These are phyloP conservation scores for Drosophila orosa DNA, from an alignment of 1,140 invertebrate genomes.

Conservation along the genomic window DNA sequence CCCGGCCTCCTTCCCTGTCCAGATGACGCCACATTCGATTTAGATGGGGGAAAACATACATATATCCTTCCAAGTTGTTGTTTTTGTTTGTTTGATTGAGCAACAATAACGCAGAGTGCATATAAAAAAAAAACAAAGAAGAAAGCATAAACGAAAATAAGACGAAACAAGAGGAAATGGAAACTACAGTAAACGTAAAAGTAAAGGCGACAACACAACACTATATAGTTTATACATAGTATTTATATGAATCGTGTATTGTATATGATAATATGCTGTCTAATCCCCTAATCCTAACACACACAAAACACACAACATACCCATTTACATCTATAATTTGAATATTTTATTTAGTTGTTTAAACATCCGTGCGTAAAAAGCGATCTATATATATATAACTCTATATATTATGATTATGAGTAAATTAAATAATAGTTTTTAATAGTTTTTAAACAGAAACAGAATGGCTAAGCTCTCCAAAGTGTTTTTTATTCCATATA, in stretches of 20 bases:
- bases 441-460: constrained; percentile 81
- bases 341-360: constrained; percentile 68
- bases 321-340: constrained; percentile 76
- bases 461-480: constrained; percentile 58
- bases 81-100: constrained; percentile 69
- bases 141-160: neutral
- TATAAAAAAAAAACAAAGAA: constrained; percentile 3
- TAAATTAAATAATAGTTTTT: constrained; percentile 84
- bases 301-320: constrained; percentile 41
- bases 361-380: constrained; percentile 60
- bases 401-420: constrained; percentile 81
- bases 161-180: constrained; percentile 9
- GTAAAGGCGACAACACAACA: constrained; percentile 40
- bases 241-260: constrained; percentile 77
- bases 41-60: constrained; percentile 13
- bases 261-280: constrained; percentile 82
- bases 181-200: constrained; percentile 35
- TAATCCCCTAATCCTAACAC: constrained; percentile 75
- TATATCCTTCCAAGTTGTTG: constrained; percentile 77
- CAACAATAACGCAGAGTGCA: constrained; percentile 51
- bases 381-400: constrained; percentile 65
- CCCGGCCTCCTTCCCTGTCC: constrained; percentile 1
- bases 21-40: constrained; percentile 3
- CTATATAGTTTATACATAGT: constrained; percentile 80
- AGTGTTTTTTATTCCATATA: constrained; percentile 41